phyloP scores from a whole-genome alignment of 2,888 invertebrate genomes.

The Spisula subtruncata region DNA sequence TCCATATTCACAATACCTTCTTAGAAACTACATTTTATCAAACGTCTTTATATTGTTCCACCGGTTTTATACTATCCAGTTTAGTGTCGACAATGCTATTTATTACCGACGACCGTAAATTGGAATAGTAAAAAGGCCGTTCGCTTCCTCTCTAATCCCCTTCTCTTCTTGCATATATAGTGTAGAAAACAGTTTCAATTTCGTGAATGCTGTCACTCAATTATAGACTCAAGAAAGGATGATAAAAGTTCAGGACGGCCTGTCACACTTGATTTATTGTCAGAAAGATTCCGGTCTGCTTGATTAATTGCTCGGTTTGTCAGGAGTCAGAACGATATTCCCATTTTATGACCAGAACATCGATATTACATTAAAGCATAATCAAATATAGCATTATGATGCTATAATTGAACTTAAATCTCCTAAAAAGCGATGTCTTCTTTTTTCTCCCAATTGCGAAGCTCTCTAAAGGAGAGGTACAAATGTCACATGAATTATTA shows the following conservation, averaged over 20 bases:
- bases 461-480: slow-evolving; percentile 10
- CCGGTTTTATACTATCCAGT: neutral
- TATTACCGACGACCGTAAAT: too few relatives aligned
- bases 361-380: slow-evolving; percentile 63
- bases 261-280: too few relatives aligned
- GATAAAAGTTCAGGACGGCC: too few relatives aligned
- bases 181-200: too few relatives aligned
- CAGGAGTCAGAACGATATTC: slow-evolving; percentile 59
- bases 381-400: slow-evolving; percentile 47
- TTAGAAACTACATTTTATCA: too few relatives aligned
- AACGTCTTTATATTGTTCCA: neutral
- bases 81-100: slow-evolving; percentile 15
- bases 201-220: too few relatives aligned
- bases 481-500: slow-evolving; percentile 42
- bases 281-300: slow-evolving; percentile 49
- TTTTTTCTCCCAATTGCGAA: slow-evolving; percentile 3
- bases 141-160: neutral
- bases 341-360: slow-evolving; percentile 59
- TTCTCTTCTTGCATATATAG: neutral
- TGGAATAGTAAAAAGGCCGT: neutral
- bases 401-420: slow-evolving; percentile 49
- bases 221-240: too few relatives aligned
- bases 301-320: slow-evolving; percentile 65
- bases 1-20: neutral
- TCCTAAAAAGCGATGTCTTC: slow-evolving; percentile 31